Conservation (phyloP, 2,888 invertebrate species). For the Pammene aurita region DNA sequence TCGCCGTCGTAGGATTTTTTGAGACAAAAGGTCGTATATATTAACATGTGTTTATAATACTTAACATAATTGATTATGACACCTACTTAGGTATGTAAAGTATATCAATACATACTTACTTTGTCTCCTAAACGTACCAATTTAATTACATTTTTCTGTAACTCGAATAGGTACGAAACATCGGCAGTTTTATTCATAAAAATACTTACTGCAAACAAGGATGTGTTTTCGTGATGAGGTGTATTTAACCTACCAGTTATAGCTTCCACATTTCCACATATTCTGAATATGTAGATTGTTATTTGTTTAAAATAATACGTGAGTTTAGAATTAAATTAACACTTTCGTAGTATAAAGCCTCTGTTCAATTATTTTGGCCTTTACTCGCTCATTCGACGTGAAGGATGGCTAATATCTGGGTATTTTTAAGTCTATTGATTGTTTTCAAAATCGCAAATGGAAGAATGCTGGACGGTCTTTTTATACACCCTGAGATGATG, state of each 20-base stretch:
- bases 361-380: slow-evolving; percentile 40
- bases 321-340: slow-evolving; percentile 49
- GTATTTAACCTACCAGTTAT: slow-evolving; percentile 27
- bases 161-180: too few species aligned
- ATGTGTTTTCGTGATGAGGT: slow-evolving; percentile 24
- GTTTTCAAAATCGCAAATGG: slow-evolving; percentile 50
- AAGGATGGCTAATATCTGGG: slow-evolving; percentile 59
- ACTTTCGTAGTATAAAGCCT: slow-evolving; percentile 46
- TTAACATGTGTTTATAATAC: too few species aligned
- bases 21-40: too few species aligned
- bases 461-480: slow-evolving; percentile 56
- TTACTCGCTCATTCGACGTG: slow-evolving; percentile 43
- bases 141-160: too few species aligned
- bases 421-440: slow-evolving; percentile 52
- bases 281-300: slow-evolving; percentile 30
- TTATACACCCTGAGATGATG: slow-evolving; percentile 63
- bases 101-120: too few species aligned
- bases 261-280: slow-evolving; percentile 30
- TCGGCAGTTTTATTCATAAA: too few species aligned
- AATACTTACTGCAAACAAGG: slow-evolving; percentile 14
- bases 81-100: too few species aligned
- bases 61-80: too few species aligned
- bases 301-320: slow-evolving; percentile 32
- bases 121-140: too few species aligned
- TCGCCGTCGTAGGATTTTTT: too few species aligned